phyloP scores from a whole-genome alignment of 2,888 invertebrate genomes.

The Cephus pygmeus region DNA sequence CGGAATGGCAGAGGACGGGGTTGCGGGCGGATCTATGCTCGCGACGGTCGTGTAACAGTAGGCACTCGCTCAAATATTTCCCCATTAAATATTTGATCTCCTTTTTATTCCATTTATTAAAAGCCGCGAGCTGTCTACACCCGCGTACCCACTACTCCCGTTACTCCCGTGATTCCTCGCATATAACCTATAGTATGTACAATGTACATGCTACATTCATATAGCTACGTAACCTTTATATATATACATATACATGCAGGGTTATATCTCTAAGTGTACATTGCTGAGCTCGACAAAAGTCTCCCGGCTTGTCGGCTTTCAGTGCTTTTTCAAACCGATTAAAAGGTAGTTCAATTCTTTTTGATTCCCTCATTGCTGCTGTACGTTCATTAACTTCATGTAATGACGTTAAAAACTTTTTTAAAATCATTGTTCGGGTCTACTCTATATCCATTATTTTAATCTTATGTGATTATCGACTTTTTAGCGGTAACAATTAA shows the following conservation, averaged over 20 bases:
- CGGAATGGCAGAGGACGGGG: constrained; percentile 48
- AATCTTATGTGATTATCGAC: no score
- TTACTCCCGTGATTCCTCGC: no score
- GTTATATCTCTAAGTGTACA: background rate
- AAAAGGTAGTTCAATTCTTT: background rate
- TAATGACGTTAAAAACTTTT: no score
- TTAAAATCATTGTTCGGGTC: no score
- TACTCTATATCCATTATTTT: no score
- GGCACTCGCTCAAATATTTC: constrained; percentile 60
- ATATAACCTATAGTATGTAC: no score
- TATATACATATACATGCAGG: background rate
- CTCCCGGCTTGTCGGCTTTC: background rate
- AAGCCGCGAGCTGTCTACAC: constrained; percentile 39
- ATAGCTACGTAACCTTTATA: no score
- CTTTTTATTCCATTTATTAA: constrained; percentile 62
- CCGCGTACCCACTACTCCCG: constrained; percentile 2
- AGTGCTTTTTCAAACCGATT: background rate
- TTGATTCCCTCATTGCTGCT: no score
- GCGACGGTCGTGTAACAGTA: constrained; percentile 48
- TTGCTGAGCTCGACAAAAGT: background rate
- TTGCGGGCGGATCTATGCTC: constrained; percentile 46
- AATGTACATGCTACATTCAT: no score
- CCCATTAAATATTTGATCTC: constrained; percentile 60
- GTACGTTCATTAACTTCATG: no score
- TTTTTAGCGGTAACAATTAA: no score